Base-by-base conservation (phyloP, 2,797 vertebrate genomes). In the Pelodytes ibericus region DNA sequence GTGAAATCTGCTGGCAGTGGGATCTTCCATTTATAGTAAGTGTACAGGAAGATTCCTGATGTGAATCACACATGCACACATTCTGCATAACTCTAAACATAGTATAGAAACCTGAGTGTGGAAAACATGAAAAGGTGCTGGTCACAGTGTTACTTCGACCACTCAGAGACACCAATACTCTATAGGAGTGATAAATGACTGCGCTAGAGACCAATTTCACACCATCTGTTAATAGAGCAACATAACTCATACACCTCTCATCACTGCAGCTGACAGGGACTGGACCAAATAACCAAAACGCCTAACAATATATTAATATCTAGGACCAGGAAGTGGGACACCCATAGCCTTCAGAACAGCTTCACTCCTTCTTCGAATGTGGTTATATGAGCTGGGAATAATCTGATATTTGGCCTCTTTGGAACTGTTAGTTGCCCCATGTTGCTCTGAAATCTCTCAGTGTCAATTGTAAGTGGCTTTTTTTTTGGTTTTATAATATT, bases 181-280 rank as follows among this genome's bases (percentile, higher is more conserved):
- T 57, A 26, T 18, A 22, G 73, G 16, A 47, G 44, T 74, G 24
- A 81, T 70, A 83, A 82, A 83, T 79, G 51, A 76, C 64, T 81
- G 74, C 53, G 29, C 24, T 61, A n/a, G 11, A 73, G 36, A 56
- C 25, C 68, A 81, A 78, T 86, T 81, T 81, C 80, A 81, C 80
- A 80, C 36, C 49, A 65, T 81, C 66, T 75, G 29, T 25, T 74
- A 56, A 77, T 71, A 80, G 26, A 4, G 16, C 75, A 71, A 76
- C 63, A 72, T 73, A 22, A 24, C 2, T 36, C 63, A 65, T 9
- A 64, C 80, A 81, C 7, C 67, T 31, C 6, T 76, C 68, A 77
- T 63, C 71, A n/a, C n/a, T n/a, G n/a, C n/a, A n/a, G n/a, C n/a
- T n/a, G n/a, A n/a, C n/a, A n/a, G n/a, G n/a, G n/a, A n/a, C n/a